These are phyloP conservation scores for Petrocephalus schoutedeni DNA, from an alignment of 2,797 vertebrate genomes.

Conservation along the genomic window DNA sequence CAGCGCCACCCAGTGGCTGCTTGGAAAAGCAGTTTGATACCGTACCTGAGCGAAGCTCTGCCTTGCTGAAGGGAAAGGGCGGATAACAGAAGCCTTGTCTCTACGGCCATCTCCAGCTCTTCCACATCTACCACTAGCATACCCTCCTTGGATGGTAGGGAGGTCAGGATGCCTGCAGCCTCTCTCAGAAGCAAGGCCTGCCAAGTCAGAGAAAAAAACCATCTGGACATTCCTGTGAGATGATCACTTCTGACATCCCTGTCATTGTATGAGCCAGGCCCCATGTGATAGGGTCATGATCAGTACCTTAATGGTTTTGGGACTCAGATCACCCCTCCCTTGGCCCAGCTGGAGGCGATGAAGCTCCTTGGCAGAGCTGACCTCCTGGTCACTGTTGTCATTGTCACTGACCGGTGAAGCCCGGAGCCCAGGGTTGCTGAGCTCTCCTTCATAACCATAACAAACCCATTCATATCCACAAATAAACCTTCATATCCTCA, in stretches of 20 bases:
- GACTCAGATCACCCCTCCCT: slow-evolving; percentile 35
- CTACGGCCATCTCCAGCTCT: slow-evolving; percentile 68
- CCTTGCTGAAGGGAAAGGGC: slow-evolving; percentile 71
- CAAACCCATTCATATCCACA: neutral
- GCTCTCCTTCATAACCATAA: neutral
- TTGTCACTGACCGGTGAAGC: neutral
- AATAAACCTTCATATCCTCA: neutral
- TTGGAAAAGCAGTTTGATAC: neutral
- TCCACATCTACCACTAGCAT: slow-evolving; percentile 42
- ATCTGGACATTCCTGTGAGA: neutral
- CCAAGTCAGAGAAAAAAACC: slow-evolving; percentile 24
- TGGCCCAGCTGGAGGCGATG: slow-evolving; percentile 34
- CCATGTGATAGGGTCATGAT: neutral
- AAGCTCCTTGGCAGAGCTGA: neutral
- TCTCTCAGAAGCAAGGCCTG: slow-evolving; percentile 73
- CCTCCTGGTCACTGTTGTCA: neutral
- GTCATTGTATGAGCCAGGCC: neutral
- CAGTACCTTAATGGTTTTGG: slow-evolving; percentile 53
- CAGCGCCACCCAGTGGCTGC: neutral
- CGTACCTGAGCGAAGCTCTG: slow-evolving; percentile 66
- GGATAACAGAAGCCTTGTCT: slow-evolving; percentile 71
- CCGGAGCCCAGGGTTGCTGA: neutral
- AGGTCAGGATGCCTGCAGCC: slow-evolving; percentile 57
- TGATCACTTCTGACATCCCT: neutral
- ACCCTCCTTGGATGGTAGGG: slow-evolving; percentile 47